Conservation (phyloP, 2,113 vertebrate genomes). For the Gnathonemus echidnorhynchus region DNA sequence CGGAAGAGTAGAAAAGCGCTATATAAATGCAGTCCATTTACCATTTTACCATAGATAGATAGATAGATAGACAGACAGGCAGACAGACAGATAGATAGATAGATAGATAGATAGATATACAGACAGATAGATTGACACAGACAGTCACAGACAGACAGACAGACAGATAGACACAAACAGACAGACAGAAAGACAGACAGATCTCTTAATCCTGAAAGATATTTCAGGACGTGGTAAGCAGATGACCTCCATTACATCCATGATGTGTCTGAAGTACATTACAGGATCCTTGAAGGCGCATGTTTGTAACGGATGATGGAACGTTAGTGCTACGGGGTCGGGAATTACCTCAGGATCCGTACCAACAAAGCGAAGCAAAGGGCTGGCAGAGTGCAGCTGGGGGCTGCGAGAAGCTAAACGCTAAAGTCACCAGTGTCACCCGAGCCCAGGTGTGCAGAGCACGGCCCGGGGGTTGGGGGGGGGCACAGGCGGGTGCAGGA, state of each 20-base stretch:
- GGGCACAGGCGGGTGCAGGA: neutral
- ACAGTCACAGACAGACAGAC: too few relatives aligned
- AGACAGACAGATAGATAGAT: too few relatives aligned
- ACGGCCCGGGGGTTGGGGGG: neutral
- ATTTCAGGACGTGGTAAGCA: neutral
- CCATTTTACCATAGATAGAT: too few relatives aligned
- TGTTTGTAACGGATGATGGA: neutral
- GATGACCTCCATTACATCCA: neutral
- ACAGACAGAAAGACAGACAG: neutral
- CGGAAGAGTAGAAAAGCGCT: too few relatives aligned
- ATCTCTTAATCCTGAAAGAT: neutral
- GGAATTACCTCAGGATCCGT: neutral
- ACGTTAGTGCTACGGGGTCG: neutral
- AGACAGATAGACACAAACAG: neutral
- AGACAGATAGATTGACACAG: too few relatives aligned
- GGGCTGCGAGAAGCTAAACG: neutral
- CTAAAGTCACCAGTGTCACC: neutral
- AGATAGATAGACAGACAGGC: too few relatives aligned
- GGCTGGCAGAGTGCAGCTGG: too few relatives aligned
- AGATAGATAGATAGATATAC: too few relatives aligned
- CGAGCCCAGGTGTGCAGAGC: neutral
- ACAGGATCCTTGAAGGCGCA: neutral
- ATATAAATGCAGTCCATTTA: too few relatives aligned
- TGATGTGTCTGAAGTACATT: neutral
- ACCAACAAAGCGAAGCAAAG: neutral